Conservation (phyloP, 2,113 vertebrate genomes). For the Callopanchax toddi region DNA sequence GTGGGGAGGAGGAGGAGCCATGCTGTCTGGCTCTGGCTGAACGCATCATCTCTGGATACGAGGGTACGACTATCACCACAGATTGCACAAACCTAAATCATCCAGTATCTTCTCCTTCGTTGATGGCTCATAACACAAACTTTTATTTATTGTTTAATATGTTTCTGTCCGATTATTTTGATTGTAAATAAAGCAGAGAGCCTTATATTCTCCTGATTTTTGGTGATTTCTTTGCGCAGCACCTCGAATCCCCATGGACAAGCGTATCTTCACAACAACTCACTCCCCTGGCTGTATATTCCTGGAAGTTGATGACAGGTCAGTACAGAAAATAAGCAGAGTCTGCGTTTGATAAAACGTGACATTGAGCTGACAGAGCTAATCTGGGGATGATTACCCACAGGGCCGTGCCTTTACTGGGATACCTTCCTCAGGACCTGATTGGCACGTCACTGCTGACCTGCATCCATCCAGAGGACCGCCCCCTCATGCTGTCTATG, state of each 20-base stretch:
- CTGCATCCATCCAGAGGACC: conserved; percentile 88
- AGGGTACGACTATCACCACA: conserved; percentile 73
- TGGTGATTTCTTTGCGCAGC: conserved; percentile 69
- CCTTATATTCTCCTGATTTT: background rate
- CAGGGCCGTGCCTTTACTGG: conserved; percentile 91
- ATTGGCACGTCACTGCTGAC: conserved; percentile 86
- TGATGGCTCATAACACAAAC: too few species aligned
- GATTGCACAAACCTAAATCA: background rate
- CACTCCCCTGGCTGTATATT: conserved; percentile 92
- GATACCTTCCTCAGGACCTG: conserved; percentile 92
- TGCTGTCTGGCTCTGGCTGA: conserved; percentile 88
- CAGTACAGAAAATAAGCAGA: conserved; percentile 18
- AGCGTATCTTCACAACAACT: conserved; percentile 93
- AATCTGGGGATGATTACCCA: conserved; percentile 5
- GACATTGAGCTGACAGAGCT: background rate
- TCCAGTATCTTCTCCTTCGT: too few species aligned
- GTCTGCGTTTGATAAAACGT: background rate
- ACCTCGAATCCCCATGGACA: conserved; percentile 88
- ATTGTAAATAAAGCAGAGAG: too few species aligned
- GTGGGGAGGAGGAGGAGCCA: conserved; percentile 73
- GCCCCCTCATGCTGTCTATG: conserved; percentile 84
- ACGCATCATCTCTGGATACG: conserved; percentile 90
- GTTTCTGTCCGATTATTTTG: too few species aligned
- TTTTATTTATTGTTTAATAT: too few species aligned
- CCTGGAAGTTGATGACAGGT: conserved; percentile 92